Evolutionary conservation across 2,888 invertebrate genomes (phyloP), one percentile per base, ranked within the genome.

Genomic region (Coenonympha glycerion): DNA sequence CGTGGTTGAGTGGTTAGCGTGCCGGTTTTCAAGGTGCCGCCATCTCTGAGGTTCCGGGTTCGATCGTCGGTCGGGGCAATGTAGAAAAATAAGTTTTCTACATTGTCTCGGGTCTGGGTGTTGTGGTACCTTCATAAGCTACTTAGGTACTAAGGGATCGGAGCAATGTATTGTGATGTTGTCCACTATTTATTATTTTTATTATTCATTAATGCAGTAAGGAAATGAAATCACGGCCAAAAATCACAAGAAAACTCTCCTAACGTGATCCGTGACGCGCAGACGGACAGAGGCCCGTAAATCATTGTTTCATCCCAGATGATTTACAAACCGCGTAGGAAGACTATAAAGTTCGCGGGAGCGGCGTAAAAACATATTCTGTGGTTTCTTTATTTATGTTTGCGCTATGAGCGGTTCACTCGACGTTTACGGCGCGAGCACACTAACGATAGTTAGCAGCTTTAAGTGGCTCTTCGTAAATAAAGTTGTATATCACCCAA

Each of bases 251-350:
- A 13, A 13, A 44, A 36, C 16, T 11, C 13, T 15, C 22, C 18
- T 18, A 36, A 42, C 24, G 42, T 47, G 49, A 36, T 21, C 36
- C 1, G 34, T 42, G 49, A 49, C 42, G 42, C 16, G 28, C 46
- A 53, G 46, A 33, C 24, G 37, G 37, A 33, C 42, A 44, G 21
- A 53, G n/a, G n/a, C n/a, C n/a, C n/a, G n/a, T 42, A 53, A 47
- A 50, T 42, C 49, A 42, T 49, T 49, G 42, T 26, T 46, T 34
- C 45, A 46, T 41, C 24, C 15, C 34, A 22, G 31, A 53, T 53
- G 47, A 53, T 50, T 47, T 53, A 53, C 21, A 31, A 42, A 24
- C 16, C 33, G 50, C 39, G 47, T 50, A 42, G 53, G 50, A 50
- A 47, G 50, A 53, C 36, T 31, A 50, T 53, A 53, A 53, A 49